Conservation (phyloP, 1,140 invertebrate genomes). For the Calycopis cecrops region DNA sequence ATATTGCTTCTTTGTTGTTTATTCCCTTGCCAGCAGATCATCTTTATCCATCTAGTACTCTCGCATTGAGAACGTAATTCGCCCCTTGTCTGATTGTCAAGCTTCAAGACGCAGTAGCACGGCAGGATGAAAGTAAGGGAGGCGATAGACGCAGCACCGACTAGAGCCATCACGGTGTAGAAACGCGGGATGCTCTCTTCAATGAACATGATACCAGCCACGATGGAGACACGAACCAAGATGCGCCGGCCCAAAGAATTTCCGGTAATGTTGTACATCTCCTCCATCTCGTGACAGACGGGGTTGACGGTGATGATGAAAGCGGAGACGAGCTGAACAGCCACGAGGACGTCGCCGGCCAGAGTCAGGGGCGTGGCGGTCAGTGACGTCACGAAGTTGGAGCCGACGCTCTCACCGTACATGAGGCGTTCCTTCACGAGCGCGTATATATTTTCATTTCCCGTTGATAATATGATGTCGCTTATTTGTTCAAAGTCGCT, state of each 20-base stretch:
- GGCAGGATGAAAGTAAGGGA: slow-evolving; percentile 82
- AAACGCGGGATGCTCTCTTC: slow-evolving; percentile 82
- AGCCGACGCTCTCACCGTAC: no score
- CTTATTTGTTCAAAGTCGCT: no score
- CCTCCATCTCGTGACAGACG: slow-evolving; percentile 82
- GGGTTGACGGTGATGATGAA: slow-evolving; percentile 82
- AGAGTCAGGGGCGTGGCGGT: slow-evolving; percentile 65
- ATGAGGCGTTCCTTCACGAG: no score
- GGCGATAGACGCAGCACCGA: slow-evolving; percentile 83
- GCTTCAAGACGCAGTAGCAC: slow-evolving; percentile 79
- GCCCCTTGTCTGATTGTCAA: slow-evolving; percentile 51
- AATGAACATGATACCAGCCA: slow-evolving; percentile 78
- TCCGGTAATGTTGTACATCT: slow-evolving; percentile 78
- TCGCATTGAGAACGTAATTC: slow-evolving; percentile 37
- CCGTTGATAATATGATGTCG: no score
- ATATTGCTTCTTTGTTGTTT: no score
- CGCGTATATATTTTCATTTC: no score
- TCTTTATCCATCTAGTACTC: slow-evolving; percentile 47
- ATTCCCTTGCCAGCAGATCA: slow-evolving; percentile 76
- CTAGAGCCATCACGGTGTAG: slow-evolving; percentile 81
- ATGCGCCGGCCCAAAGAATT: slow-evolving; percentile 80
- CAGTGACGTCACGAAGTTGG: slow-evolving; percentile 76
- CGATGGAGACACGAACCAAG: slow-evolving; percentile 75
- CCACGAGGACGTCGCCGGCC: slow-evolving; percentile 77
- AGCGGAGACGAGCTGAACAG: slow-evolving; percentile 78